Percentiles rank a stretch among this genome's conserved stretches.
These are phyloP conservation scores for Drosophila cognata DNA, from an alignment of 2,888 invertebrate species.

Conservation along the genomic window DNA sequence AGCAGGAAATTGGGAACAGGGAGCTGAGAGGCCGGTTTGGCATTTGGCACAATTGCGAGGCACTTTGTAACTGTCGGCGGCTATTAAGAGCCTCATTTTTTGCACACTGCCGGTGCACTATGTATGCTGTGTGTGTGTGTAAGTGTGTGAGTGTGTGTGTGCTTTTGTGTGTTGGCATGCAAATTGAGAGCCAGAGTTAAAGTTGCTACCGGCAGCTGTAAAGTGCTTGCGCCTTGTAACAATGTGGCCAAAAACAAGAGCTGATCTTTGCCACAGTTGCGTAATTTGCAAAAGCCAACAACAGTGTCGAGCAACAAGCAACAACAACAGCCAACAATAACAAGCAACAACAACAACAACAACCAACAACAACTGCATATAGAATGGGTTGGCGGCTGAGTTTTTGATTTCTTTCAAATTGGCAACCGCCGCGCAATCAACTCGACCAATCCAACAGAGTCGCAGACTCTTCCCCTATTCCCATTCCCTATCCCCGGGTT, in stretches of 20 bases:
- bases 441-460: conserved; percentile 53
- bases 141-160: neutral
- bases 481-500: neutral
- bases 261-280: conserved; percentile 67
- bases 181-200: conserved; percentile 43
- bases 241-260: conserved; percentile 76
- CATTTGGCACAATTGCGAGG: conserved; percentile 81
- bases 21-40: conserved; percentile 35
- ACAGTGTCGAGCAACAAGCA: conserved; percentile 32
- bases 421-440: conserved; percentile 76
- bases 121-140: conserved; percentile 19
- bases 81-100: conserved; percentile 83
- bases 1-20: conserved; percentile 3
- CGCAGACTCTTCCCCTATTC: conserved; percentile 19
- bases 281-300: conserved; percentile 69
- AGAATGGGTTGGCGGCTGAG: conserved; percentile 56
- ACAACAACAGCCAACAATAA: conserved; percentile 24
- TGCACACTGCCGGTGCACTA: conserved; percentile 54
- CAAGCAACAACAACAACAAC: conserved; percentile 32
- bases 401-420: conserved; percentile 82
- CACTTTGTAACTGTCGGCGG: conserved; percentile 84
- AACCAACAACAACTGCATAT: conserved; percentile 12
- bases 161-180: conserved; percentile 60
- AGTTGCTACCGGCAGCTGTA: conserved; percentile 66
- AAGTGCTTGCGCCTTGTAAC: conserved; percentile 58